These are phyloP conservation scores for Podarcis lilfordi DNA, from an alignment of 2,797 vertebrate species.

Conservation along the genomic window DNA sequence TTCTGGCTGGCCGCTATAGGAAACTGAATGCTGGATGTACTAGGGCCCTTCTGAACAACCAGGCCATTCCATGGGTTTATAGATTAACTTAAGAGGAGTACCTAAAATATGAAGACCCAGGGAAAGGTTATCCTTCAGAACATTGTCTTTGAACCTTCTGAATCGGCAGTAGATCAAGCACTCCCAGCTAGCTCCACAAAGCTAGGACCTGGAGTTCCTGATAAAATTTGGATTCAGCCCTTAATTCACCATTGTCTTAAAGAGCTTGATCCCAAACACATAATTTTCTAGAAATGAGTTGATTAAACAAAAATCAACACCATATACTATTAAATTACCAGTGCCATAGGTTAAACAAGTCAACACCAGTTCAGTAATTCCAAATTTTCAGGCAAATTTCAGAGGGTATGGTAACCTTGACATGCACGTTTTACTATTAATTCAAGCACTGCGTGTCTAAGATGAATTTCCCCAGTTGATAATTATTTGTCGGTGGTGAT, in stretches of 20 bases:
- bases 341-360: background rate
- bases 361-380: background rate
- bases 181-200: background rate
- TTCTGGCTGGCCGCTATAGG: background rate
- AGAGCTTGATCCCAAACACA: background rate
- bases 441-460: background rate
- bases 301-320: background rate
- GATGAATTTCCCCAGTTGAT: background rate
- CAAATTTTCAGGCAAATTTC: background rate
- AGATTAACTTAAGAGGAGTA: background rate
- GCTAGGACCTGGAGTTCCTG: background rate
- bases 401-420: background rate
- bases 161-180: background rate
- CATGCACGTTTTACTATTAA: background rate
- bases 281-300: background rate
- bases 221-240: background rate
- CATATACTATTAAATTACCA: background rate
- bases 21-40: background rate
- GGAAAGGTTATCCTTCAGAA: background rate
- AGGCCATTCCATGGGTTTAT: background rate
- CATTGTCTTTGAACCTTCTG: background rate
- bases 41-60: background rate
- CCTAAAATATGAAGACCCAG: background rate
- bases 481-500: background rate
- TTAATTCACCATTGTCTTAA: too few species aligned